Base-by-base conservation (phyloP, 2,888 invertebrate species). In the Cinara cedri region DNA sequence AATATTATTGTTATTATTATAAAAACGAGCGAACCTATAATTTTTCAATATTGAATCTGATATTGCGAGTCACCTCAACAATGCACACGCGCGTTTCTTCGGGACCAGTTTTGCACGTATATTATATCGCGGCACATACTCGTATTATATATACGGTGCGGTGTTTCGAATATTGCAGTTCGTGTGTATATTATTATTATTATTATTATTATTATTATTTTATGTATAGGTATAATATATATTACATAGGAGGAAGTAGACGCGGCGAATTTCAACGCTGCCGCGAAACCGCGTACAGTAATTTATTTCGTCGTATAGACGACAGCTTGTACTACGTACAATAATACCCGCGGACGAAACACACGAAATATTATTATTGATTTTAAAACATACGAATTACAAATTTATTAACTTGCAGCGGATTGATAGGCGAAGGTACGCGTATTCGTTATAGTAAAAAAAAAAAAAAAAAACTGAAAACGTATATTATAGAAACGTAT, bases 91-190 rank as follows among this genome's bases (percentile, higher is more conserved):
- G 42, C n/a, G n/a, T 71, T 71, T 26, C 19, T 71, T 55, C 42
- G 71, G 55, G 42, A 71, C 55, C 71, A 71, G 71, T 44, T 71
- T 44, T 51, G 4, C n/a, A 9, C 42, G 63, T n/a, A n/a, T n/a
- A n/a, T 34, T 66, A 46, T 21, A 2, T 21, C 16, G 16, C 49
- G n/a, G 10, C 49, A 49, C 26, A 49, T 26, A 49, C 13, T 49
- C 2, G 49, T 8, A 10, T 10, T 10, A 10, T n/a, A 10, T 44
- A 44, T 44, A 44, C 21, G 10, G n/a, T n/a, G n/a, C n/a, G n/a
- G n/a, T n/a, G n/a, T n/a, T n/a, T n/a, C n/a, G n/a, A n/a, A n/a
- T n/a, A n/a, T n/a, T n/a, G n/a, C n/a, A n/a, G n/a, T n/a, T n/a
- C n/a, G n/a, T n/a, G n/a, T n/a, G n/a, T n/a, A n/a, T n/a, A n/a